A percentile compares a stretch with the other conserved stretches of the same genome.
phyloP scores from a whole-genome alignment of 2,113 vertebrate genomes.

The Urocitellus parryii region DNA sequence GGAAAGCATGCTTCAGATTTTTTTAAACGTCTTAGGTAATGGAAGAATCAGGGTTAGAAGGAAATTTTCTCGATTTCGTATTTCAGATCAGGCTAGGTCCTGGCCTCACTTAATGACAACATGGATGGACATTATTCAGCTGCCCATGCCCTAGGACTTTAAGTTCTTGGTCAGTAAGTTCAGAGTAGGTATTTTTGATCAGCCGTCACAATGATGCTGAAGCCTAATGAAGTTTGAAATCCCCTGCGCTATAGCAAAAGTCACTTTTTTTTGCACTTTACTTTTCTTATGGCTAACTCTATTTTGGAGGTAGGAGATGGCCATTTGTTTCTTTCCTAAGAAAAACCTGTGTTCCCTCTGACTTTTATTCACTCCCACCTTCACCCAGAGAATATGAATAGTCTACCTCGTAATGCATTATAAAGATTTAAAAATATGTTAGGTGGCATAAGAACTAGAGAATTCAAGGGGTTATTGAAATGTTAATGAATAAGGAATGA shows the following conservation, averaged over 20 bases:
- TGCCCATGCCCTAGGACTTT: neutral
- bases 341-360: neutral
- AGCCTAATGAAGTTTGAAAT: neutral
- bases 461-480: neutral
- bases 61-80: neutral
- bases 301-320: neutral
- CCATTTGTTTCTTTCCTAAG: neutral
- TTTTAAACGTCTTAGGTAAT: neutral
- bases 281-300: neutral
- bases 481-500: constrained; percentile 36
- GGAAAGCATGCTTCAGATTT: constrained; percentile 37
- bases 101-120: neutral
- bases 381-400: neutral
- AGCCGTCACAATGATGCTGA: neutral
- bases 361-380: neutral
- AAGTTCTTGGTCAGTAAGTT: neutral
- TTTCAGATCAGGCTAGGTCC: neutral
- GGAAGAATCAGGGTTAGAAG: neutral
- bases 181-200: neutral
- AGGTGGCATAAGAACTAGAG: neutral
- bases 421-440: constrained; percentile 9
- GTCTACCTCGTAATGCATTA: neutral
- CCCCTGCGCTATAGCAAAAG: neutral
- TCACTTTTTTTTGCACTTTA: neutral
- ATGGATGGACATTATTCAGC: neutral